Percentiles rank a stretch among this genome's conserved stretches.
Evolutionary conservation across 2,797 vertebrate species (phyloP).

Genomic region (Cynodonichthys magdalenae): DNA sequence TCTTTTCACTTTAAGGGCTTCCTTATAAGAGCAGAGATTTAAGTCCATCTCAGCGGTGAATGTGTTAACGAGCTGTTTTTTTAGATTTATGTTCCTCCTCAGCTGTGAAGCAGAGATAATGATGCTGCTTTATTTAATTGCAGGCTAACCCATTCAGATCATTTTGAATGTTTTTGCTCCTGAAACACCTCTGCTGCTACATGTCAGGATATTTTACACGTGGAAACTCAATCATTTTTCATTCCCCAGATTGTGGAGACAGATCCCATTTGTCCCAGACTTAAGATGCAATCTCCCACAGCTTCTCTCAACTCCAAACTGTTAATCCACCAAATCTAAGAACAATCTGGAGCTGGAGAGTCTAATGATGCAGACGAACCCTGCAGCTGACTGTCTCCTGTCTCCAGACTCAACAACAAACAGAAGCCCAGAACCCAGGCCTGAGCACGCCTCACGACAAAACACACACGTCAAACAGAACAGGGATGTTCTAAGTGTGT

Average conservation of each 20-base stretch:
- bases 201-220: no score
- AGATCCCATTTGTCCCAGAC: neutral
- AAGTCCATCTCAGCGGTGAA: constrained; percentile 3
- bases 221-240: no score
- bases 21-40: constrained; percentile 68
- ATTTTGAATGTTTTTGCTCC: no score
- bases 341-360: constrained; percentile 13
- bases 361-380: constrained; percentile 6
- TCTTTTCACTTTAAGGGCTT: constrained; percentile 19
- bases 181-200: no score
- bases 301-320: constrained; percentile 17
- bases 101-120: no score
- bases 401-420: constrained; percentile 22
- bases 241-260: constrained; percentile 1
- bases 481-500: constrained; percentile 8
- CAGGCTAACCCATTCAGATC: no score
- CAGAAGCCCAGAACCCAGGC: neutral
- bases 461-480: constrained; percentile 3
- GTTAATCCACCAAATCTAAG: constrained; percentile 15
- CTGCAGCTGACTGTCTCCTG: constrained; percentile 21
- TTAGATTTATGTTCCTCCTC: no score
- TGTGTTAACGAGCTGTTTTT: neutral
- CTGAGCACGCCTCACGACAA: constrained; percentile 24
- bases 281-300: neutral
- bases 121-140: no score